Conservation (phyloP, 2,888 invertebrate genomes). For the Melolontha melolontha region DNA sequence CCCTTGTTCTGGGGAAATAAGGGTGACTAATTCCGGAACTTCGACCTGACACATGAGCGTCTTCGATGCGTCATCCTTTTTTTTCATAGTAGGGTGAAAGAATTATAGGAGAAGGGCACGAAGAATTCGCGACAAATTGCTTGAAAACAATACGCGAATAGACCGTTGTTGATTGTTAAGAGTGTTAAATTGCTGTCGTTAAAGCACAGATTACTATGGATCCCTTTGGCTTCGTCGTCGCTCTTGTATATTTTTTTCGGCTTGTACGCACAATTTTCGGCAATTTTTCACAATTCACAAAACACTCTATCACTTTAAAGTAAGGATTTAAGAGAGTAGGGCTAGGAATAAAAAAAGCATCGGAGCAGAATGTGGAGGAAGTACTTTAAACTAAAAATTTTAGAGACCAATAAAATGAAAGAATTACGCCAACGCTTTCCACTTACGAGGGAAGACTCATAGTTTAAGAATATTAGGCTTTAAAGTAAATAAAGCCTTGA, state of each 20-base stretch:
- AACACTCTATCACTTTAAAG: conserved; percentile 16
- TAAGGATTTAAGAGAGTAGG: too few species aligned
- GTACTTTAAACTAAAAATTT: too few species aligned
- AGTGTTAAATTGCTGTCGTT: conserved; percentile 32
- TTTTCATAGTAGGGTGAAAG: background rate
- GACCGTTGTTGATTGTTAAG: background rate
- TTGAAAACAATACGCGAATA: conserved; percentile 27
- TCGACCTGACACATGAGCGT: conserved; percentile 16
- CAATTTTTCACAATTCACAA: conserved; percentile 24
- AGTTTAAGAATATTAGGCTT: too few species aligned
- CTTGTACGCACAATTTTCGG: conserved; percentile 32
- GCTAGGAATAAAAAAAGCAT: too few species aligned
- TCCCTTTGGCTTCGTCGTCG: background rate
- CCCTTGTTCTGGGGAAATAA: background rate
- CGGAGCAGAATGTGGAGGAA: too few species aligned
- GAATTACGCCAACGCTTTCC: too few species aligned
- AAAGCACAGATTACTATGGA: conserved; percentile 23
- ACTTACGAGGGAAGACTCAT: too few species aligned
- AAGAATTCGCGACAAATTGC: conserved; percentile 31
- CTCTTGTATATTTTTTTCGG: conserved; percentile 1
- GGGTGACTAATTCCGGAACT: conserved; percentile 33
- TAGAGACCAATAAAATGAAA: too few species aligned
- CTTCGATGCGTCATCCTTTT: conserved; percentile 22
- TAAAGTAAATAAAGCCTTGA: too few species aligned
- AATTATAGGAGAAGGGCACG: conserved; percentile 13